These are phyloP conservation scores for Scolopax rusticola DNA, from an alignment of 2,797 vertebrate species.

Conservation along the genomic window DNA sequence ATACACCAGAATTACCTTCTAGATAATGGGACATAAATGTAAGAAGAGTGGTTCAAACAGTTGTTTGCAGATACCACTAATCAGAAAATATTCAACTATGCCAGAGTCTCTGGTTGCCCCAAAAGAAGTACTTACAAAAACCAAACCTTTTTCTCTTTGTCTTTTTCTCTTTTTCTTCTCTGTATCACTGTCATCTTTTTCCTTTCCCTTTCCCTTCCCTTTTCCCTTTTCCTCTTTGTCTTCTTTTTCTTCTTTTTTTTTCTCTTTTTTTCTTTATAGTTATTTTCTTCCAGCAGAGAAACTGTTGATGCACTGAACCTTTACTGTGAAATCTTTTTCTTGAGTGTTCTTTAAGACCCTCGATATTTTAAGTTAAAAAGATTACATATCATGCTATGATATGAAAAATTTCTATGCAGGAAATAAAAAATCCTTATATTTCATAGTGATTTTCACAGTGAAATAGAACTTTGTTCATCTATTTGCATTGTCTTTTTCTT, in stretches of 20 bases:
- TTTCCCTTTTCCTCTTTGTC: too few species aligned
- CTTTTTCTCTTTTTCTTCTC: rapidly evolving
- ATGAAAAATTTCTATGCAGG: neutral
- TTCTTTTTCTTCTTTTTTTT: neutral
- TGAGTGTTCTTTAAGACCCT: neutral
- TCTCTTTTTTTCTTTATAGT: neutral
- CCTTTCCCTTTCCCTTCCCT: neutral
- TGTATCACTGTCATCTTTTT: rapidly evolving
- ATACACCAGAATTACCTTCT: neutral
- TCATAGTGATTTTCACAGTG: neutral
- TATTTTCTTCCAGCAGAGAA: neutral
- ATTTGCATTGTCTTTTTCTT: neutral
- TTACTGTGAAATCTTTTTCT: neutral
- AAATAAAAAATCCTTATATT: neutral
- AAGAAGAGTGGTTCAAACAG: conserved; percentile 11
- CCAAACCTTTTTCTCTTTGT: neutral
- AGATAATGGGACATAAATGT: conserved; percentile 26
- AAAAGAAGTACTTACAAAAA: neutral
- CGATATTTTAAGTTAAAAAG: neutral
- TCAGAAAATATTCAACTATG: conserved; percentile 26
- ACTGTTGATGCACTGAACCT: neutral
- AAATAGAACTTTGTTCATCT: neutral
- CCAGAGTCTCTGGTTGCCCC: neutral
- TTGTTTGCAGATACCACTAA: conserved; percentile 28
- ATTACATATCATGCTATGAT: neutral